Conservation (phyloP, 2,888 invertebrate species). For the Cheilosia grossa region DNA sequence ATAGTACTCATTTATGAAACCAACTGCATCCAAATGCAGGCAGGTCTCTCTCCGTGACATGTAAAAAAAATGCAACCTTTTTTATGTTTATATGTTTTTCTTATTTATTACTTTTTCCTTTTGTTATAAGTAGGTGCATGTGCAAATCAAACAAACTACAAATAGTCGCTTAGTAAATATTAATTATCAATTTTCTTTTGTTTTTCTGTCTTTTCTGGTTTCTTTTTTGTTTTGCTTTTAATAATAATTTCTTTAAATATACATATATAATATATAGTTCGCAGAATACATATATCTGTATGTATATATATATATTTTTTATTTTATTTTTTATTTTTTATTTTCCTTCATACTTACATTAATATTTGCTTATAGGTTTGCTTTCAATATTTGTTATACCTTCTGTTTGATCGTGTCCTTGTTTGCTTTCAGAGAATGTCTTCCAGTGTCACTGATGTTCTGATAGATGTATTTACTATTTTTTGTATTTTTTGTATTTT, state of each 20-base stretch:
- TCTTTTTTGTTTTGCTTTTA: conserved; percentile 11
- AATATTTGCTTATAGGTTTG: conserved; percentile 59
- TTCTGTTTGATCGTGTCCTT: conserved; percentile 4
- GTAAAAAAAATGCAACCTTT: background rate
- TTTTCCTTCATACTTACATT: conserved; percentile 42
- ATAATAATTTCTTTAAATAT: conserved; percentile 54
- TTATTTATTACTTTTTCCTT: conserved; percentile 61
- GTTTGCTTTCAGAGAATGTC: background rate
- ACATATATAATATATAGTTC: conserved; percentile 69
- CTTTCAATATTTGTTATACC: conserved; percentile 21
- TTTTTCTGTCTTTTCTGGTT: conserved; percentile 22
- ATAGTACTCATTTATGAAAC: no score
- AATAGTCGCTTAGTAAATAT: conserved; percentile 75
- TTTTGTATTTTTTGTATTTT: conserved; percentile 4
- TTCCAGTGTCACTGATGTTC: background rate
- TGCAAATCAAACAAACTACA: conserved; percentile 78
- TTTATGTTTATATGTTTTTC: conserved; percentile 41
- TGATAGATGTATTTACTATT: background rate
- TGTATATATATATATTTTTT: conserved; percentile 46
- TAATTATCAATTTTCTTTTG: conserved; percentile 50
- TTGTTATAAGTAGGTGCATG: conserved; percentile 76
- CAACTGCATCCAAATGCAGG: no score
- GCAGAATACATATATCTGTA: conserved; percentile 50
- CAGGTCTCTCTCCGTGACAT: background rate
- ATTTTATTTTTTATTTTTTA: conserved; percentile 21